Conservation (phyloP, 2,113 vertebrate species). For the Limnothrissa miodon region DNA sequence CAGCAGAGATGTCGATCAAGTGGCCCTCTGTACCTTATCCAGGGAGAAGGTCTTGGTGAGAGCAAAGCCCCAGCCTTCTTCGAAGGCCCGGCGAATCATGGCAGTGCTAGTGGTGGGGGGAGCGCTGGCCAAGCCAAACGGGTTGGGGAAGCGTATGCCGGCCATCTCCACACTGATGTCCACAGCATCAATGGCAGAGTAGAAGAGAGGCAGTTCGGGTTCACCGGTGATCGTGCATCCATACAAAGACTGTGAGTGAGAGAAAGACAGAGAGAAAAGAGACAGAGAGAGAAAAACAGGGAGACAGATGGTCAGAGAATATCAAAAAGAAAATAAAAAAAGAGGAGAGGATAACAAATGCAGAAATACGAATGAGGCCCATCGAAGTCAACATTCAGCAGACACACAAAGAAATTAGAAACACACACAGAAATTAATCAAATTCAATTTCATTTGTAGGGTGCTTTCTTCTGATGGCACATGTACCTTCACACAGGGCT, state of each 20-base stretch:
- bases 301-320: background rate
- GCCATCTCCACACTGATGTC: slow-evolving; percentile 81
- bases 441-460: slow-evolving; percentile 8
- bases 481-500: slow-evolving; percentile 4
- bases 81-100: slow-evolving; percentile 84
- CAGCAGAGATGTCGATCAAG: slow-evolving; percentile 19
- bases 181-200: slow-evolving; percentile 75
- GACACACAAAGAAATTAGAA: background rate
- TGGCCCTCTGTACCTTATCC: slow-evolving; percentile 73
- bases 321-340: background rate
- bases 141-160: slow-evolving; percentile 79
- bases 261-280: slow-evolving; percentile 7
- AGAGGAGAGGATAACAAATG: background rate
- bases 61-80: slow-evolving; percentile 82
- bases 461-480: background rate
- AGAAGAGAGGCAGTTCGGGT: slow-evolving; percentile 77
- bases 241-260: slow-evolving; percentile 57
- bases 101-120: slow-evolving; percentile 77
- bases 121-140: slow-evolving; percentile 84
- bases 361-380: background rate
- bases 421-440: slow-evolving; percentile 7
- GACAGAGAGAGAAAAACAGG: slow-evolving; percentile 9
- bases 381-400: background rate
- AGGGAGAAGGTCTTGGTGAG: slow-evolving; percentile 84
- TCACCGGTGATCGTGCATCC: slow-evolving; percentile 56